These are phyloP conservation scores for Carcharodon carcharias DNA, from an alignment of 2,797 vertebrate genomes.

Conservation along the genomic window DNA sequence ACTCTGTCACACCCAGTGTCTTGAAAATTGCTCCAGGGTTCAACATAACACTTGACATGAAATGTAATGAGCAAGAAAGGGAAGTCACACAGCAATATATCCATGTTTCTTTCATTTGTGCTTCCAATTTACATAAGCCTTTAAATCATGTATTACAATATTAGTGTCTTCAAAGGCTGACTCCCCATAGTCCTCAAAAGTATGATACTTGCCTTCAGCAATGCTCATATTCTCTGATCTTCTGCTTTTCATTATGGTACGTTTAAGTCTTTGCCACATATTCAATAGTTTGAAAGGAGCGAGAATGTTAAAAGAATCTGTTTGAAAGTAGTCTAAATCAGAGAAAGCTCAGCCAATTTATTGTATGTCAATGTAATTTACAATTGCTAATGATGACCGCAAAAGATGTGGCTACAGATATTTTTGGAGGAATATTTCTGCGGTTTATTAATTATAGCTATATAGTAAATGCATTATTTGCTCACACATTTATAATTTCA, in stretches of 20 bases:
- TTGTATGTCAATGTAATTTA: background rate
- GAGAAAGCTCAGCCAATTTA: background rate
- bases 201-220: background rate
- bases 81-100: background rate
- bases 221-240: background rate
- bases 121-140: background rate
- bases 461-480: background rate
- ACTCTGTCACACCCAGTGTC: background rate
- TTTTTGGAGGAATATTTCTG: background rate
- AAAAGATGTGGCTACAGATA: background rate
- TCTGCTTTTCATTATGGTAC: background rate
- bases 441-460: background rate
- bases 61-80: background rate
- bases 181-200: background rate
- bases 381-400: background rate
- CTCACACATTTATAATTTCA: background rate
- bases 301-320: background rate
- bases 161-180: background rate
- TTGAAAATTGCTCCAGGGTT: background rate
- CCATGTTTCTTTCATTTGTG: background rate
- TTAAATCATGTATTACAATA: constrained; percentile 26
- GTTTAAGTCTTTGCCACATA: background rate
- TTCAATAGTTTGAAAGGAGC: background rate
- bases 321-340: background rate
- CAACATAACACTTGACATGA: background rate